Base-by-base conservation (phyloP, 1,140 invertebrate genomes). In the Spodoptera frugiperda region DNA sequence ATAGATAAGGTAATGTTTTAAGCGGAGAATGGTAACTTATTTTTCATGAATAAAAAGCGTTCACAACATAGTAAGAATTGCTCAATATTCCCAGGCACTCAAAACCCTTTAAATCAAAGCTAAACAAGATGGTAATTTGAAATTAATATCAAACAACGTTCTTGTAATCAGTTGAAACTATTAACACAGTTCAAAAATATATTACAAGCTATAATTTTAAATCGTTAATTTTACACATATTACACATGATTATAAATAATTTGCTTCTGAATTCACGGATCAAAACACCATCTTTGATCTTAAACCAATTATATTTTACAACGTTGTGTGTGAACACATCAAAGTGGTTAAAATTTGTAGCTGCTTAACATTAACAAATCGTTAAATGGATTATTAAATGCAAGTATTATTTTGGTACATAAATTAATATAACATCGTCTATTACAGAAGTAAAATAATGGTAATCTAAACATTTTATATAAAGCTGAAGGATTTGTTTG, bases 281-380 rank as follows among this genome's bases (percentile, higher is more conserved):
- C 57, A 61, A n/a, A n/a, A 44, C 15, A 17, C 33, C 15, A 61
- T 30, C 57, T 61, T 61, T 61, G 33, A 61, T 61, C n/a, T 61
- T 15, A 15, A n/a, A 44, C 57, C 33, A 44, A 61, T 39, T 44
- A 61, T 61, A 61, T 44, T 25, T 61, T 61, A 61, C 57, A 17
- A 44, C 57, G 33, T 1, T 61, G 39, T 44, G 17, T 61, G 17
- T 61, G 15, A 61, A 61, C 14, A 61, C 33, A 17, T 61, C 57
- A 39, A 61, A 61, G 14, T 44, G 33, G n/a, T 17, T 30, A 44
- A n/a, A 61, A 44, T 11, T 59, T 15, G 30, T 30, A n/a, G 55
- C 30, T 59, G 15, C 11, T 2, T 14, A 55, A 55, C 54, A 15
- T 55, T 55, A 3, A 17, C n/a, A 17, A 44, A 61, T 61, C 57